A percentile compares a stretch with the other conserved stretches of the same genome.
phyloP scores from a whole-genome alignment of 2,113 vertebrate genomes.

The Rostratula benghalensis region DNA sequence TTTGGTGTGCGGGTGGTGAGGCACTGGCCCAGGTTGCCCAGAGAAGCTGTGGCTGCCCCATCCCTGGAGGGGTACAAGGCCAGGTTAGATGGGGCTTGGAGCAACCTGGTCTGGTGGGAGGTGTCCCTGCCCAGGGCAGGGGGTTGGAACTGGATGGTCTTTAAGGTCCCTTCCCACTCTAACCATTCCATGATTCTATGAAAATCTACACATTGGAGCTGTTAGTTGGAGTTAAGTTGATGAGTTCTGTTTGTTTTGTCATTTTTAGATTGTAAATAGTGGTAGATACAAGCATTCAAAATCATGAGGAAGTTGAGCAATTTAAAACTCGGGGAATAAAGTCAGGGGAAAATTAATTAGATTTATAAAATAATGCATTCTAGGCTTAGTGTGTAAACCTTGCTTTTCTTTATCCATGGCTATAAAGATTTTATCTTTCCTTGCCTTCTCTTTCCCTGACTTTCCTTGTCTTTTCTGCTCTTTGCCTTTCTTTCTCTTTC shows the following conservation, averaged over 20 bases:
- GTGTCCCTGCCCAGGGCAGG: too few relatives aligned
- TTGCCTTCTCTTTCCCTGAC: neutral
- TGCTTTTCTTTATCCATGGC: neutral
- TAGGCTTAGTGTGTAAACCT: neutral
- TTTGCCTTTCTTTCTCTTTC: neutral
- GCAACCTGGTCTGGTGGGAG: too few relatives aligned
- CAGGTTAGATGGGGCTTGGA: too few relatives aligned
- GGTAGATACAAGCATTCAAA: neutral
- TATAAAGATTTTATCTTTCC: neutral
- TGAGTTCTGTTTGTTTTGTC: neutral
- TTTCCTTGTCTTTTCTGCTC: neutral
- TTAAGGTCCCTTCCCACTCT: too few relatives aligned
- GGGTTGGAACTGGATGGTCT: too few relatives aligned
- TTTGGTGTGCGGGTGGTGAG: neutral
- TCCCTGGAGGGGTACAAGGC: neutral
- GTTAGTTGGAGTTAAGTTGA: neutral
- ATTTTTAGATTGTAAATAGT: neutral
- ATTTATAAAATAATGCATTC: neutral
- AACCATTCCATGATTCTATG: too few relatives aligned
- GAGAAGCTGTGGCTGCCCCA: neutral
- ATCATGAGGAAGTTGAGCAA: neutral
- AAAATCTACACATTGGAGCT: neutral
- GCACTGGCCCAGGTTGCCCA: neutral
- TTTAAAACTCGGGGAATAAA: neutral
- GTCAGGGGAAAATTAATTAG: rapidly evolving